Base-by-base conservation (phyloP, 37 sponge, comb jelly and placozoan species). In the Ianthella basta region DNA sequence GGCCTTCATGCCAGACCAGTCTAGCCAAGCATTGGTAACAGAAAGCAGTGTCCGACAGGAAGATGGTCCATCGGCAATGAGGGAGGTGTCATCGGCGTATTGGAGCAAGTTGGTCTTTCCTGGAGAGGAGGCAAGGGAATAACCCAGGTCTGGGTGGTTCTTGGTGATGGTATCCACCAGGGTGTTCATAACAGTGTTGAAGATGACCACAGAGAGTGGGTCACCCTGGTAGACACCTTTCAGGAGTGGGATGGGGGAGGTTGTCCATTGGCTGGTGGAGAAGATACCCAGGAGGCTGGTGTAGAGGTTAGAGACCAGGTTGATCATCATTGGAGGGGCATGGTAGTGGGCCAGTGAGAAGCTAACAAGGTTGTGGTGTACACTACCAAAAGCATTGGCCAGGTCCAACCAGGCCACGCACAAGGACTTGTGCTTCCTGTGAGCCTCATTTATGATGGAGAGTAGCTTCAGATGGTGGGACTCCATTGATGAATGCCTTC, bases 41-140 rank as follows among this genome's bases (percentile, higher is more conserved):
- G 25, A 20, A 0, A 84, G 73, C 12, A 84, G 38, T 18, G 2
- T 15, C 18, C 25, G 69, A 55, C 70, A 67, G 33, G 55, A 53
- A 56, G 84, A 44, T 8, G 84, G 84, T 0, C 84, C 55, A 59
- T 68, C 34, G 10, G 35, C 41, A 12, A 82, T 63, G 44, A 82
- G 65, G 64, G 63, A 83, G 25, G 83, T 83, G 83, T 83, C 83
- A 35, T 83, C 83, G 27, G 83, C 83, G 40, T 83, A 83, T 33
- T 83, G 83, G 6, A 83, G 83, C 27, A 67, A 16, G 33, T 66
- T 23, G 15, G 40, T 0, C n/a, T n/a, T n/a, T 2, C 50, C 15
- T 0, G 23, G 73, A 18, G 41, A 15, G 29, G 65, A 60, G 29
- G 38, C 6, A 35, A 83, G 67, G 54, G 69, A 50, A 69, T 83